Percentiles rank a stretch among this genome's conserved stretches.
Conservation (phyloP, 2,888 invertebrate genomes). For the Drosophila kambysellisi region DNA sequence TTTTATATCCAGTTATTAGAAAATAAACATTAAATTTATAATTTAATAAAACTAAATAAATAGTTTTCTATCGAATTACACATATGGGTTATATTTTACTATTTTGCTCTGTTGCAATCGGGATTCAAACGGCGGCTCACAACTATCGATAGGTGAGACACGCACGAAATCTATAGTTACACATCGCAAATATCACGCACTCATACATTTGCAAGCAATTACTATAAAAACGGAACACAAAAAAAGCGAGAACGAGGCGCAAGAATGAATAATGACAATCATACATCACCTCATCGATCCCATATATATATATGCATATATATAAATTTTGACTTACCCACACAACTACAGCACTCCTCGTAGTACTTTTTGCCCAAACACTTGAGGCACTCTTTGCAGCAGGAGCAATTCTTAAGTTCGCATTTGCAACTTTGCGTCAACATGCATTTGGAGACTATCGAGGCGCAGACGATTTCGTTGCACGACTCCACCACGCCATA, state of each 20-base stretch:
- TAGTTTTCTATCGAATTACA: not conserved
- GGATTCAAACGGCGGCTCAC: conserved; percentile 65
- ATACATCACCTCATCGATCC: conserved; percentile 63
- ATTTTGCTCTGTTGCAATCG: conserved; percentile 28
- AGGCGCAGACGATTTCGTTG: conserved; percentile 97
- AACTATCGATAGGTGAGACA: conserved; percentile 63
- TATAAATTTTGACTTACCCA: conserved; percentile 89
- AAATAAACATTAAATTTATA: not conserved
- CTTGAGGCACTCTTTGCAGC: conserved; percentile 96
- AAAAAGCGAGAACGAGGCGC: conserved; percentile 52
- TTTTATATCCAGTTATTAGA: not conserved
- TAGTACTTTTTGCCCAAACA: conserved; percentile 94
- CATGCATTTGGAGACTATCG: conserved; percentile 98
- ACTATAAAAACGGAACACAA: conserved; percentile 38
- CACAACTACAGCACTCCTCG: conserved; percentile 98
- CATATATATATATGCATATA: conserved; percentile 8
- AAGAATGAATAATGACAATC: conserved; percentile 59
- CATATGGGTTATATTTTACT: conserved; percentile 36
- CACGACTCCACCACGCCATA: conserved; percentile 86
- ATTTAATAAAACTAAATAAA: not conserved
- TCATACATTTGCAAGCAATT: conserved; percentile 22
- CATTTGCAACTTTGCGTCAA: conserved; percentile 98
- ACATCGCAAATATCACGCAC: conserved; percentile 50
- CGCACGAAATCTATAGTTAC: conserved; percentile 36
- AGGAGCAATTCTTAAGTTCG: conserved; percentile 96